Evolutionary conservation across 1,140 invertebrate species (phyloP).

Genomic region (Bombus ignitus): DNA sequence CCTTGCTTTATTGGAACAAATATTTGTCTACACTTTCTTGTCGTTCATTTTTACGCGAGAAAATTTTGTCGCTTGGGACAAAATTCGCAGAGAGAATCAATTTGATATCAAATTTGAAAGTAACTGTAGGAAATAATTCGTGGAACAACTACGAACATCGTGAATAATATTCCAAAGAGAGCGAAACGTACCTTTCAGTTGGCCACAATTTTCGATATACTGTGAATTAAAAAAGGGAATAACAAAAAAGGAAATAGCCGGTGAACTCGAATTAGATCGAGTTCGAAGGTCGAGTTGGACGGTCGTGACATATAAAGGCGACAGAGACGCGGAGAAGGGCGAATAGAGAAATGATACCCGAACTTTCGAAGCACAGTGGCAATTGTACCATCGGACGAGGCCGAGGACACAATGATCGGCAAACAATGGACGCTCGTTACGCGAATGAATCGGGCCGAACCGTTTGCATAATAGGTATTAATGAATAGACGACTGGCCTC

Average conservation of each 20-base stretch:
- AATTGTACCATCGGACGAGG: slow-evolving; percentile 56
- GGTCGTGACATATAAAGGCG: slow-evolving; percentile 1
- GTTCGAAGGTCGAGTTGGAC: neutral
- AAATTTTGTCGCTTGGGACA: no score
- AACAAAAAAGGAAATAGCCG: neutral
- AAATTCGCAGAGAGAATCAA: no score
- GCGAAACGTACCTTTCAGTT: neutral
- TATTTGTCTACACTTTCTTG: neutral
- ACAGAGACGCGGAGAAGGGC: neutral
- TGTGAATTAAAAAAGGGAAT: slow-evolving; percentile 8
- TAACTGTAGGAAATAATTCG: neutral
- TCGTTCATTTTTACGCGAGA: no score
- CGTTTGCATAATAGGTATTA: slow-evolving; percentile 74
- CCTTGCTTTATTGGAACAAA: neutral
- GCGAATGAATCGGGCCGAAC: slow-evolving; percentile 68
- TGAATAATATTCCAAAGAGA: neutral
- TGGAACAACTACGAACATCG: neutral
- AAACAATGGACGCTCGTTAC: slow-evolving; percentile 78
- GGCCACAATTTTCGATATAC: neutral
- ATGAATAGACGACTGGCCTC: slow-evolving; percentile 62
- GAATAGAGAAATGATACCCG: slow-evolving; percentile 16
- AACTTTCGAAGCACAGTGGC: slow-evolving; percentile 55
- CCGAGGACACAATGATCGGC: slow-evolving; percentile 70
- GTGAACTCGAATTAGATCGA: slow-evolving; percentile 21
- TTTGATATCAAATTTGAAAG: neutral